These are phyloP conservation scores for Andrena marginata DNA, from an alignment of 2,888 invertebrate species.

Conservation along the genomic window DNA sequence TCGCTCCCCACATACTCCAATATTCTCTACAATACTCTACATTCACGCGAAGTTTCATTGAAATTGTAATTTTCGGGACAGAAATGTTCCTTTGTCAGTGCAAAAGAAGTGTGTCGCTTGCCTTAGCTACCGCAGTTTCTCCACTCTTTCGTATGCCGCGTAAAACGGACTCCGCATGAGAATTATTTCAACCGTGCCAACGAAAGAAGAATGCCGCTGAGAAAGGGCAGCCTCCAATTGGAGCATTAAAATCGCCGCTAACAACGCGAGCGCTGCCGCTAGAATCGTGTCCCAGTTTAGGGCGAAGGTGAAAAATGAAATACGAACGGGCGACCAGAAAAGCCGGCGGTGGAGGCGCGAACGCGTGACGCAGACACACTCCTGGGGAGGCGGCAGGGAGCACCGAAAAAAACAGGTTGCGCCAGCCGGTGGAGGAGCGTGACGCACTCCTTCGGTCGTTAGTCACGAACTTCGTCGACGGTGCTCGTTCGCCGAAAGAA, in stretches of 20 bases:
- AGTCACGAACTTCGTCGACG: conserved; percentile 45
- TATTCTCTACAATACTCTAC: too few relatives aligned
- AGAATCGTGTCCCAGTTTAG: conserved; percentile 49
- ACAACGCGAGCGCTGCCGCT: not conserved
- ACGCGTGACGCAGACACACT: conserved; percentile 49
- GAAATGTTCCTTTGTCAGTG: too few relatives aligned
- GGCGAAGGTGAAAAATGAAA: conserved; percentile 54
- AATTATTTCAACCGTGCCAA: not conserved
- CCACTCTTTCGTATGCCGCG: too few relatives aligned
- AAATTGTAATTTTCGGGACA: too few relatives aligned
- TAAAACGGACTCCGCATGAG: too few relatives aligned
- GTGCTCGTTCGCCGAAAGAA: conserved; percentile 34
- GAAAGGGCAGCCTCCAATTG: not conserved
- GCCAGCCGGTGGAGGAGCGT: conserved; percentile 59
- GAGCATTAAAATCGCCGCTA: not conserved
- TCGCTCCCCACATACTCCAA: too few relatives aligned
- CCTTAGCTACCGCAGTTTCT: too few relatives aligned
- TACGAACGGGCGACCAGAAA: conserved; percentile 44
- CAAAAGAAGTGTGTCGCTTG: too few relatives aligned
- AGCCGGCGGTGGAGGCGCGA: conserved; percentile 46
- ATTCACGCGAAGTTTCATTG: too few relatives aligned
- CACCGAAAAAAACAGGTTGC: conserved; percentile 70
- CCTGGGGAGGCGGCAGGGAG: conserved; percentile 50
- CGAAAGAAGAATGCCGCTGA: conserved; percentile 10
- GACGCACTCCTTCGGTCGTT: conserved; percentile 54